Conservation (phyloP, 2,888 invertebrate species). For the Coenonympha glycerion region DNA sequence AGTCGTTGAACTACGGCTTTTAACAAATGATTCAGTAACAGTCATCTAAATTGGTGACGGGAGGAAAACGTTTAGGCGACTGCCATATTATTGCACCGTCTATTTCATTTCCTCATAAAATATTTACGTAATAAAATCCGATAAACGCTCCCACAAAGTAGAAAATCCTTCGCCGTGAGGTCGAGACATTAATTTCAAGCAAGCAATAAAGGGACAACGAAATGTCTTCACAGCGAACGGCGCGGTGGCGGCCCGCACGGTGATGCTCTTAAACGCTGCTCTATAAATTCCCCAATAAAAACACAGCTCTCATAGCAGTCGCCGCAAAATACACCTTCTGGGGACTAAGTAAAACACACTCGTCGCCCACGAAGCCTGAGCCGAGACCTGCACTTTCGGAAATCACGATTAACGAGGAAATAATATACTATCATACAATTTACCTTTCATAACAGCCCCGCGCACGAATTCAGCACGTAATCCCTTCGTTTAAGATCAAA, state of each 20-base stretch:
- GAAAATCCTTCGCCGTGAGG: constrained; percentile 59
- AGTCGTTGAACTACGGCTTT: too few relatives aligned
- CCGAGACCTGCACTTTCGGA: constrained; percentile 58
- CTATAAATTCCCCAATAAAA: constrained; percentile 69
- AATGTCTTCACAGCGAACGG: constrained; percentile 55
- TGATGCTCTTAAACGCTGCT: constrained; percentile 61
- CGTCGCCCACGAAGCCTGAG: constrained; percentile 30
- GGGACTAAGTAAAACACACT: constrained; percentile 40
- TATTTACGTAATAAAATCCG: constrained; percentile 63
- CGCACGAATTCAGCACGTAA: constrained; percentile 48
- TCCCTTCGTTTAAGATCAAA: constrained; percentile 41
- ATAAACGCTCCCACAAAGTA: constrained; percentile 66
- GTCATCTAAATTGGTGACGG: neutral
- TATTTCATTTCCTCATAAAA: constrained; percentile 50
- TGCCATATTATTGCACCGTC: constrained; percentile 20
- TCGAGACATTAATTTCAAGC: constrained; percentile 72
- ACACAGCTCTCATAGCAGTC: constrained; percentile 37
- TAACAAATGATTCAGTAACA: too few relatives aligned
- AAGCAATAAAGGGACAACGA: constrained; percentile 71
- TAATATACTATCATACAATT: constrained; percentile 70
- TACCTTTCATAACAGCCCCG: constrained; percentile 42
- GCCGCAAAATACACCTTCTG: constrained; percentile 53
- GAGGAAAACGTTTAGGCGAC: neutral
- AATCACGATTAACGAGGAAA: constrained; percentile 60
- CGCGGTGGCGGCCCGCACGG: constrained; percentile 37